Base-by-base conservation (phyloP, 2,113 vertebrate genomes). In the Gambusia affinis region DNA sequence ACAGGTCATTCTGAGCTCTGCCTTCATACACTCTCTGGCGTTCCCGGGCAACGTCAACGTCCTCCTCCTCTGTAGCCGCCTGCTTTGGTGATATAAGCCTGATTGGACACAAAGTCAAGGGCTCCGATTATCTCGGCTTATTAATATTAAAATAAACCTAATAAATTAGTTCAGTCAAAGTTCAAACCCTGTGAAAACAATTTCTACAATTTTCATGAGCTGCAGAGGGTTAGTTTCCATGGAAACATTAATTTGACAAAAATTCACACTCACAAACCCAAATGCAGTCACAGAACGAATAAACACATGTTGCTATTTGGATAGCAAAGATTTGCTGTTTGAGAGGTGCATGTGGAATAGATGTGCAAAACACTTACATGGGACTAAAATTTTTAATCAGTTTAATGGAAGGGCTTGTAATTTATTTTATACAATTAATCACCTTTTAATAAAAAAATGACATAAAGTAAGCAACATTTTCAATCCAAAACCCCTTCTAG, bases 41-140 rank as follows among this genome's bases (percentile, higher is more conserved):
- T 82, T 99, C 98, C 42, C 92, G 94, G 17, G 95, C 95, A 63
- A 99, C 98, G 68, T 99, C 98, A n/a, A 96, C 93, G 80, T 99
- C 98, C 75, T 99, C 98, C 61, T 97, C 94, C 73, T 89, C 95
- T 30, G 92, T 47, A 27, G 95, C 90, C 73, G 91, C 89, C 22
- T 96, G 89, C 54, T 94, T 95, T 31, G 84, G 84, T 14, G 90
- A 93, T 72, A 96, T 83, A 6, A 95, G 94, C 88, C 97, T 99
- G 89, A 11, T 64, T n/a, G 17, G 64, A 14, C 37, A 64, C 57
- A 70, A 64, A 80, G 64, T 79, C 39, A 67, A 64, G 65, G 57
- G 24, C 64, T 62, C 54, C 79, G 78, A 57, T 17, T 54, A 65
- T 80, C 66, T 80, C 76, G 71, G 67, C 82, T 81, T 64, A 80